Percentiles rank a stretch among this genome's conserved stretches.
Evolutionary conservation across 2,797 vertebrate genomes (phyloP).

Genomic region (Passerculus sandwichensis): DNA sequence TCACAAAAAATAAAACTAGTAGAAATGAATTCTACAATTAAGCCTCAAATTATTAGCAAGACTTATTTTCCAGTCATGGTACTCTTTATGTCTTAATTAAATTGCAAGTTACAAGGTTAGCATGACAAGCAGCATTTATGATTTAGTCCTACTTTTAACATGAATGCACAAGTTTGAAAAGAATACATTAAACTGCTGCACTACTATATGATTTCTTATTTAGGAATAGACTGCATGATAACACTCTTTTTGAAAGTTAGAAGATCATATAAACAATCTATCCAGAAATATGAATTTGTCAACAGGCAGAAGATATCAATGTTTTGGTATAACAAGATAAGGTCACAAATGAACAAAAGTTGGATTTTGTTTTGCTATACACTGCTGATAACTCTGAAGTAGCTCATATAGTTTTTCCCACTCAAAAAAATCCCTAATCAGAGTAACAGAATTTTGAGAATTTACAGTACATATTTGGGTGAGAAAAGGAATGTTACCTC

Average conservation of each 20-base stretch:
- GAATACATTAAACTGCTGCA: not conserved
- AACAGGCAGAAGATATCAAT: not conserved
- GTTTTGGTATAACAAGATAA: not conserved
- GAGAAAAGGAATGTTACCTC: not conserved
- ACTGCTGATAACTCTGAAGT: not conserved
- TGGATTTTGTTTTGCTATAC: not conserved
- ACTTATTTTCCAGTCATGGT: not conserved
- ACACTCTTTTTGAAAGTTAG: not conserved
- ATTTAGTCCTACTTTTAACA: not conserved
- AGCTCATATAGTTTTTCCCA: not conserved
- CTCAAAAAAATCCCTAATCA: not conserved
- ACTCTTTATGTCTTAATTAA: not conserved
- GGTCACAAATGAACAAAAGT: not conserved
- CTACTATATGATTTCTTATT: not conserved
- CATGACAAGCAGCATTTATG: not conserved
- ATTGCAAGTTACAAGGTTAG: not conserved
- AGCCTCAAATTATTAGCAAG: not conserved
- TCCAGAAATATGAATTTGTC: not conserved
- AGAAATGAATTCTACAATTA: not conserved
- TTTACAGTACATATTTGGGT: not conserved
- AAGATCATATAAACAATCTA: not conserved
- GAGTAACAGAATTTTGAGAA: not conserved
- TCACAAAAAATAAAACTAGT: not conserved
- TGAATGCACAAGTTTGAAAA: not conserved
- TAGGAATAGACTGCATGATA: not conserved